Percentiles rank a stretch among this genome's conserved stretches.
phyloP scores from a whole-genome alignment of 1,140 invertebrate species.

The Apis dorsata region DNA sequence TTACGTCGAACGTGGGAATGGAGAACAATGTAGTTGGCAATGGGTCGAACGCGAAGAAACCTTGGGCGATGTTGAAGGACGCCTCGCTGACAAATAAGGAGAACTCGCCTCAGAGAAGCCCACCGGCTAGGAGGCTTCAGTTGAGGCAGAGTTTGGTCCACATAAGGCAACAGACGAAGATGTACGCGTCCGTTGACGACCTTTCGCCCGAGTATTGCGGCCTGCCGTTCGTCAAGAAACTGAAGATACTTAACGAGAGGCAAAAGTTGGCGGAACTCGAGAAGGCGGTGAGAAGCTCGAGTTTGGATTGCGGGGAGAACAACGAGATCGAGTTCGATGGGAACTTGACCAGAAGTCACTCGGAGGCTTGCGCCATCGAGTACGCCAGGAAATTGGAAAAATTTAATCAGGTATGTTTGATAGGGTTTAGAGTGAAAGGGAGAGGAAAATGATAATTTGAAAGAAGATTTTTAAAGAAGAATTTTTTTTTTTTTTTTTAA shows the following conservation, averaged over 20 bases:
- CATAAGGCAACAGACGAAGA: slow-evolving; percentile 81
- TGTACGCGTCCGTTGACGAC: slow-evolving; percentile 90
- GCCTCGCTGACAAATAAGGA: slow-evolving; percentile 71
- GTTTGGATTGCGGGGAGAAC: slow-evolving; percentile 87
- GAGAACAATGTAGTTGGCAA: slow-evolving; percentile 57
- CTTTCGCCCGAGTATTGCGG: slow-evolving; percentile 92
- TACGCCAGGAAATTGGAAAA: slow-evolving; percentile 76
- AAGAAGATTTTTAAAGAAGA: no score
- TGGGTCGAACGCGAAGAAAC: slow-evolving; percentile 65
- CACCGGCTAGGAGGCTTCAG: slow-evolving; percentile 64
- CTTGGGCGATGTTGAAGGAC: slow-evolving; percentile 78
- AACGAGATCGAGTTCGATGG: slow-evolving; percentile 79
- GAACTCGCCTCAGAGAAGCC: slow-evolving; percentile 60
- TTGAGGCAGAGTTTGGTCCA: slow-evolving; percentile 70
- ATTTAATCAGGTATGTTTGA: slow-evolving; percentile 69
- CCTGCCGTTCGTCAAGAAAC: slow-evolving; percentile 92
- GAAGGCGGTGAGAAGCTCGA: slow-evolving; percentile 87
- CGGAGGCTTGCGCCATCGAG: slow-evolving; percentile 81
- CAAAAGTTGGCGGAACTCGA: slow-evolving; percentile 92
- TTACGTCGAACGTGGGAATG: background rate
- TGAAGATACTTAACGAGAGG: slow-evolving; percentile 92
- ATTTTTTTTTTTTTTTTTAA: no score
- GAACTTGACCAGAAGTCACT: slow-evolving; percentile 84
- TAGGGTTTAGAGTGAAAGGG: background rate
- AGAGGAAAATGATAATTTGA: no score